Evolutionary conservation across 2,113 vertebrate genomes (phyloP), one percentile per base, ranked within the genome.

Genomic region (Callocephalon fimbriatum): DNA sequence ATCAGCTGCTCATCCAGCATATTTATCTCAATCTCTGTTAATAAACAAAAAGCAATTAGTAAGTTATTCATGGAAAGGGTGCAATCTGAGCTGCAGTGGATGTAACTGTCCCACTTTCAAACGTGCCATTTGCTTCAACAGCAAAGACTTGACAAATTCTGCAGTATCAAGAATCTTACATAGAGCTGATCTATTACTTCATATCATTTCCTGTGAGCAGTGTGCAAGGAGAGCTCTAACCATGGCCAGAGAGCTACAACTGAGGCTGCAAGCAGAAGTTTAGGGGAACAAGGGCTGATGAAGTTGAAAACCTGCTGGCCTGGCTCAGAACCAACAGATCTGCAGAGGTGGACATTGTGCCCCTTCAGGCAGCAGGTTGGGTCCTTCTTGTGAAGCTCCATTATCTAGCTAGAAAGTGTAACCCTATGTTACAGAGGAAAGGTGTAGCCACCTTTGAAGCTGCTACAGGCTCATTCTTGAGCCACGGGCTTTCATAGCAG

Each of bases 1-100:
- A 99, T 98, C 98, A 99, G 98, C 95, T 99, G 99, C 96, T 98
- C 98, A 68, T 99, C 99, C 96, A 99, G 98, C 98, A 99, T 99
- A 97, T 98, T 99, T 96, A 99, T 98, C 97, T 99, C 99, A 74
- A 99, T 99, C 93, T 98, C 99, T 99, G 98, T 93, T 84, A 93
- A 95, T 75, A 97, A 98, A 90, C 95, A 98, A 98, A 98, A 94
- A 96, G 88, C 78, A 92, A 79, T 97, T 95, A 94, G 89, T 93
- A 53, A 67, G 75, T 68, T 73, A 87, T 85, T 94, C 29, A 66
- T 6, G 27, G 93, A 61, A 61, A 92, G 37, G 59, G 38, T 48
- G 59, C 86, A 86, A 82, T 58, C 53, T 66, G 94, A 94, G 66
- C 68, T 78, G 73, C 72, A 56, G 50, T 18, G 73, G 89, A 45